Conservation (phyloP, 2,797 vertebrate genomes). For the Choloepus didactylus region DNA sequence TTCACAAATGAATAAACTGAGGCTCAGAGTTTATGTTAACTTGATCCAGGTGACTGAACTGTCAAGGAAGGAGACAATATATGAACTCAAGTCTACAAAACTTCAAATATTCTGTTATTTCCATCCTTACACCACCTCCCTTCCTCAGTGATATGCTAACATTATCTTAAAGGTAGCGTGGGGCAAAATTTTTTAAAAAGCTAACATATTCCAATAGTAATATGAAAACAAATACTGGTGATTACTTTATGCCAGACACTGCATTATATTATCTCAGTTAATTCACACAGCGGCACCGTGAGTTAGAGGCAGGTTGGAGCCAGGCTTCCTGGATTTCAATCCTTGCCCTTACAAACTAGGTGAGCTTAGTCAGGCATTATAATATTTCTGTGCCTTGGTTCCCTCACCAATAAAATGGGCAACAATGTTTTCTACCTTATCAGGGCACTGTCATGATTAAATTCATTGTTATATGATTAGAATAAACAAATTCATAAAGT, state of each 20-base stretch:
- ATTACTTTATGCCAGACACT: not conserved
- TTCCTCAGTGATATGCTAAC: not conserved
- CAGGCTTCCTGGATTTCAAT: not conserved
- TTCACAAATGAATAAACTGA: not conserved
- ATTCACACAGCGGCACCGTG: not conserved
- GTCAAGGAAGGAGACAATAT: not conserved
- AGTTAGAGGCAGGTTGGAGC: not conserved
- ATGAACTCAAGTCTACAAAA: not conserved
- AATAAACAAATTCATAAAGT: too few relatives aligned
- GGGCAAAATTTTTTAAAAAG: not conserved
- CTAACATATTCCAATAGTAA: not conserved
- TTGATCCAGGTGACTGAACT: not conserved
- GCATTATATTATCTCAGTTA: not conserved
- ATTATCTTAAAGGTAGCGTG: not conserved
- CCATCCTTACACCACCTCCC: not conserved
- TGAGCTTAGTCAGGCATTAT: not conserved
- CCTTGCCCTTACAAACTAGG: not conserved
- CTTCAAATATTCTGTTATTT: not conserved
- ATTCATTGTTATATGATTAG: not conserved
- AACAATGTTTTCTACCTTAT: not conserved
- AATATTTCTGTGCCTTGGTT: not conserved
- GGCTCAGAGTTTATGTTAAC: not conserved
- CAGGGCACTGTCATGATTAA: not conserved
- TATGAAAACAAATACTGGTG: conserved; percentile 1
- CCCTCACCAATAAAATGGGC: not conserved